phyloP scores from a whole-genome alignment of 2,113 vertebrate genomes.

The Aepyceros melampus region DNA sequence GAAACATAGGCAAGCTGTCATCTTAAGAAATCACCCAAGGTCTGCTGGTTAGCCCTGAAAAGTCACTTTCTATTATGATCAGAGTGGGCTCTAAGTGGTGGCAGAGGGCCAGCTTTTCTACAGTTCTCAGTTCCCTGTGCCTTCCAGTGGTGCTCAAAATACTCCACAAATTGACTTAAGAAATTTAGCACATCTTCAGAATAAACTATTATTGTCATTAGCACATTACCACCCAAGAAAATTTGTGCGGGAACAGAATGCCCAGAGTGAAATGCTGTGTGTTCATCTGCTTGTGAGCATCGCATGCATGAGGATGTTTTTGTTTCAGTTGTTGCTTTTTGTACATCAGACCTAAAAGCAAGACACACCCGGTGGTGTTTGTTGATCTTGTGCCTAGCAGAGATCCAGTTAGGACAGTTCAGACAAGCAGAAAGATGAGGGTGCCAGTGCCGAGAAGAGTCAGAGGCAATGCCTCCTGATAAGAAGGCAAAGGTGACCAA shows the following conservation, averaged over 20 bases:
- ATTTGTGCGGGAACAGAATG: neutral
- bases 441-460: conserved; percentile 49
- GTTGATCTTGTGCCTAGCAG: conserved; percentile 74
- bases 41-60: conserved; percentile 81
- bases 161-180: conserved; percentile 80
- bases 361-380: conserved; percentile 67
- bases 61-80: conserved; percentile 86
- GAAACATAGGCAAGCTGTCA: conserved; percentile 80
- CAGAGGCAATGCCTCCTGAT: neutral
- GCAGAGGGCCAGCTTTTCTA: conserved; percentile 78
- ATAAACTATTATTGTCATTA: conserved; percentile 79
- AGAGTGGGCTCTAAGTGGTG: conserved; percentile 82
- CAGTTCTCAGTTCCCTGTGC: conserved; percentile 83
- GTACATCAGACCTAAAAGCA: conserved; percentile 56
- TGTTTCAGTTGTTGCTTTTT: conserved; percentile 46
- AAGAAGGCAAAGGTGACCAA: conserved; percentile 45
- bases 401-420: conserved; percentile 72
- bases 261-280: conserved; percentile 53
- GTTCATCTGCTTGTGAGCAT: conserved; percentile 2
- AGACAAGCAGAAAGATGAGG: conserved; percentile 68
- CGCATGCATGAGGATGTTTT: conserved; percentile 36
- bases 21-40: conserved; percentile 83
- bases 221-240: conserved; percentile 71
- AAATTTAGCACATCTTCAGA: conserved; percentile 76
- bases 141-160: conserved; percentile 83